Evolutionary conservation across 64 coral and sea anemone species (phyloP).

Genomic region (Dendrophyllia cribrosa): DNA sequence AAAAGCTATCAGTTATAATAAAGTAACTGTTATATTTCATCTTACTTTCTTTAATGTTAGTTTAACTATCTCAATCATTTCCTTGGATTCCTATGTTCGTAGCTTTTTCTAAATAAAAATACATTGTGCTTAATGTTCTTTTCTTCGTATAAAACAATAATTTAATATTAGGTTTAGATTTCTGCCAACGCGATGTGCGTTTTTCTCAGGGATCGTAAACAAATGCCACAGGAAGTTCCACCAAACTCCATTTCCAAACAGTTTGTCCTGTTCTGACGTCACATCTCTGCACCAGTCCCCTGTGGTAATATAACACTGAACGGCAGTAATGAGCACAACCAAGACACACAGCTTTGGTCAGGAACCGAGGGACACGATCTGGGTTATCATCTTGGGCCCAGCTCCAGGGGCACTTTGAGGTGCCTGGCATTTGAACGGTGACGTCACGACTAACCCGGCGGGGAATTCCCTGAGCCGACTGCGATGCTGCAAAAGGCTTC

Average conservation of each 20-base stretch:
- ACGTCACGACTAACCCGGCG: conserved; percentile 17
- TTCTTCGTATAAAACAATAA: too few relatives aligned
- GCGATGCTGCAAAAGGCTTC: background rate
- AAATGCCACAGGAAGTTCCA: too few relatives aligned
- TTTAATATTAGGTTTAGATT: too few relatives aligned
- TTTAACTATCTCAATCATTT: too few relatives aligned
- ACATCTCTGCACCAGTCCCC: conserved; percentile 40
- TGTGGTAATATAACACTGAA: conserved; percentile 30
- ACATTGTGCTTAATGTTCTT: too few relatives aligned
- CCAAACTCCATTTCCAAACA: conserved; percentile 37
- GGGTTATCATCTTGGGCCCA: conserved; percentile 47
- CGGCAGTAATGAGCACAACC: conserved; percentile 27
- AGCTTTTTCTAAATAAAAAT: too few relatives aligned
- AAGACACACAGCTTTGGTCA: conserved; percentile 62
- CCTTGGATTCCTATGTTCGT: too few relatives aligned
- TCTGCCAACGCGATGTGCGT: too few relatives aligned
- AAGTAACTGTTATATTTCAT: too few relatives aligned
- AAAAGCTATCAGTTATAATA: too few relatives aligned
- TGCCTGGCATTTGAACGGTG: background rate
- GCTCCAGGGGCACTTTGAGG: conserved; percentile 52
- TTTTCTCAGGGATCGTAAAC: too few relatives aligned
- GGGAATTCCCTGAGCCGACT: background rate
- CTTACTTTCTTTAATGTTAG: too few relatives aligned
- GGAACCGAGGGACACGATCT: conserved; percentile 53
- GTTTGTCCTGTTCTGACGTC: conserved; percentile 52